These are phyloP conservation scores for Lota lota DNA, from an alignment of 2,113 vertebrate species.

Conservation along the genomic window DNA sequence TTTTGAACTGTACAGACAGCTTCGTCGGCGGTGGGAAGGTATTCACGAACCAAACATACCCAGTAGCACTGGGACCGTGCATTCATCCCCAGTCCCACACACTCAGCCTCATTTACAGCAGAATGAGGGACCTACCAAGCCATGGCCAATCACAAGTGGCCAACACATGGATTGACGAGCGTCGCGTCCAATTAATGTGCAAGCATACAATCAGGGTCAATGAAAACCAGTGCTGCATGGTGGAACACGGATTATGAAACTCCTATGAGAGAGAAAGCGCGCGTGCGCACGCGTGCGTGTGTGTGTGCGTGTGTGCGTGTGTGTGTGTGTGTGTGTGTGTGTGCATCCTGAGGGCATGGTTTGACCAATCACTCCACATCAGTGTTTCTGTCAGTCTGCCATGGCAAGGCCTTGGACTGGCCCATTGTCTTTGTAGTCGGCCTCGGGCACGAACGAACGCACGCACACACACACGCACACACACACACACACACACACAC, in stretches of 20 bases:
- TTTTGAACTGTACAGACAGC: constrained; percentile 15
- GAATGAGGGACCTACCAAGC: neutral
- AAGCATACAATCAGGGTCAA: constrained; percentile 39
- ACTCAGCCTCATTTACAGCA: neutral
- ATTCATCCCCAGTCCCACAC: constrained; percentile 34
- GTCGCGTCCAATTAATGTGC: constrained; percentile 22
- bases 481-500: neutral
- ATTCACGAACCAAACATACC: constrained; percentile 16
- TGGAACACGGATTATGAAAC: constrained; percentile 22
- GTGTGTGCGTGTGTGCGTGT: constrained; percentile 21
- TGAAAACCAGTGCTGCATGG: constrained; percentile 18
- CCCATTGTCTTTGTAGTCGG: constrained; percentile 48
- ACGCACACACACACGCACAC: constrained; percentile 8
- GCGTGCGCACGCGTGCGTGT: neutral
- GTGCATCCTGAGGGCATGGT: constrained; percentile 48
- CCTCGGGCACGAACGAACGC: constrained; percentile 21
- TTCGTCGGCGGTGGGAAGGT: constrained; percentile 13
- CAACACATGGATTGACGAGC: constrained; percentile 9
- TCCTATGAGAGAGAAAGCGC: neutral
- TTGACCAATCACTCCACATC: constrained; percentile 66
- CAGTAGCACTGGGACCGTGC: neutral
- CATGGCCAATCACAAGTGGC: constrained; percentile 1
- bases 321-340: constrained; percentile 26
- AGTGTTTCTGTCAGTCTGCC: constrained; percentile 62
- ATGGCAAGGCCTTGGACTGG: constrained; percentile 43